phyloP scores from a whole-genome alignment of 2,888 invertebrate species.

The Lathronympha strigana region DNA sequence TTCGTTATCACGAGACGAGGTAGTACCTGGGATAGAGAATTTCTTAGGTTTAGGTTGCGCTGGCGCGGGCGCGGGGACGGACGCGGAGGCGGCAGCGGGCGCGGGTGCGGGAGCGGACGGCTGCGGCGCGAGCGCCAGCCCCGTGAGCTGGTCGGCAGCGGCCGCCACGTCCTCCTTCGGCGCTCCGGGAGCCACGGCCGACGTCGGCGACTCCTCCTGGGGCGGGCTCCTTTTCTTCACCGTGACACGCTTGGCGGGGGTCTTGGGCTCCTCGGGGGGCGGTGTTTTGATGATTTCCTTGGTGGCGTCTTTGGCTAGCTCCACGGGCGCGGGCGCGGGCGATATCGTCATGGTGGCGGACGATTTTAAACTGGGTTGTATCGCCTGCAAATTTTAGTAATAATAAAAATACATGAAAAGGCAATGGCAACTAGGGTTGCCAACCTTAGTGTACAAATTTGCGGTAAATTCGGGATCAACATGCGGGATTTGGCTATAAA shows the following conservation, averaged over 20 bases:
- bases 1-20: neutral
- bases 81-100: too few relatives aligned
- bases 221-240: constrained; percentile 59
- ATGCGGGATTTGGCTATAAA: too few relatives aligned
- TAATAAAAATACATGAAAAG: neutral
- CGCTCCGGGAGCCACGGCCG: neutral
- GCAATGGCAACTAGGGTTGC: too few relatives aligned
- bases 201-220: neutral
- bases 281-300: constrained; percentile 62
- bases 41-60: constrained; percentile 89
- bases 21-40: constrained; percentile 87
- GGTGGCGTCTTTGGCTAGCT: constrained; percentile 60
- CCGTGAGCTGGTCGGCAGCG: constrained; percentile 73
- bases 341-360: constrained; percentile 77
- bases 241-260: constrained; percentile 54
- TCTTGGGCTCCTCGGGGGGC: constrained; percentile 48
- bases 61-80: constrained; percentile 42
- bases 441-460: too few relatives aligned
- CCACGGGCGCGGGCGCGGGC: constrained; percentile 55
- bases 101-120: constrained; percentile 83
- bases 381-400: constrained; percentile 46
- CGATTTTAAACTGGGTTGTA: constrained; percentile 67
- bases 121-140: constrained; percentile 62
- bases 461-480: too few relatives aligned
- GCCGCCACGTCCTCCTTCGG: constrained; percentile 66